Evolutionary conservation across 2,888 invertebrate species (phyloP).

Genomic region (Drosophila limbata): DNA sequence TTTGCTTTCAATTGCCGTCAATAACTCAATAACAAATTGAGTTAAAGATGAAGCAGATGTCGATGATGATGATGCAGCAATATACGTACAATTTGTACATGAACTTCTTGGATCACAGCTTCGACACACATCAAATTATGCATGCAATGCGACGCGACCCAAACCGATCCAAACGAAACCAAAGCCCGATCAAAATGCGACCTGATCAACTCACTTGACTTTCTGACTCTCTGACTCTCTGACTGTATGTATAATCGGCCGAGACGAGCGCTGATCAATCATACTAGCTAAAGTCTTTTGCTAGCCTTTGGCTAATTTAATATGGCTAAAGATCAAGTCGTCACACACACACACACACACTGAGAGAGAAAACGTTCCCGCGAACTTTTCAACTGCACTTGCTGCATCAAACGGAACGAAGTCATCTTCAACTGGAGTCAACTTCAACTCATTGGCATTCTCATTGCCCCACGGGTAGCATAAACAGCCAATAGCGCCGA

Average conservation of each 20-base stretch:
- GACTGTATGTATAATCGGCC: conserved; percentile 66
- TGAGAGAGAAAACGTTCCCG: conserved; percentile 68
- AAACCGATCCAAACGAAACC: conserved; percentile 22
- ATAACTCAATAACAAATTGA: conserved; percentile 74
- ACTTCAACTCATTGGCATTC: conserved; percentile 31
- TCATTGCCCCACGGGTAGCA: conserved; percentile 43
- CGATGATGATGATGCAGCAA: conserved; percentile 16
- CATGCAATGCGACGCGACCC: conserved; percentile 69
- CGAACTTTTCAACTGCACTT: conserved; percentile 78
- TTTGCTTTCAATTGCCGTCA: conserved; percentile 70
- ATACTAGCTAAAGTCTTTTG: conserved; percentile 34
- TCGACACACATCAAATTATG: conserved; percentile 80
- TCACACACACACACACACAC: conserved; percentile 43
- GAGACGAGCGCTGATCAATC: conserved; percentile 76
- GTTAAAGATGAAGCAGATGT: not conserved
- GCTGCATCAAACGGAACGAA: conserved; percentile 50
- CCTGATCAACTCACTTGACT: conserved; percentile 54
- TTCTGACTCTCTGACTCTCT: conserved; percentile 15
- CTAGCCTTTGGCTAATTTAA: conserved; percentile 78
- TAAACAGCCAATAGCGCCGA: conserved; percentile 61
- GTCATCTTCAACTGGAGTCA: conserved; percentile 37
- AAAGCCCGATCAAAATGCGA: conserved; percentile 36
- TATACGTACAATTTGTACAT: conserved; percentile 39
- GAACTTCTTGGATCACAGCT: conserved; percentile 52
- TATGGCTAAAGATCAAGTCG: conserved; percentile 80